Conservation (phyloP, 2,113 vertebrate species). For the Calidris pugnax region DNA sequence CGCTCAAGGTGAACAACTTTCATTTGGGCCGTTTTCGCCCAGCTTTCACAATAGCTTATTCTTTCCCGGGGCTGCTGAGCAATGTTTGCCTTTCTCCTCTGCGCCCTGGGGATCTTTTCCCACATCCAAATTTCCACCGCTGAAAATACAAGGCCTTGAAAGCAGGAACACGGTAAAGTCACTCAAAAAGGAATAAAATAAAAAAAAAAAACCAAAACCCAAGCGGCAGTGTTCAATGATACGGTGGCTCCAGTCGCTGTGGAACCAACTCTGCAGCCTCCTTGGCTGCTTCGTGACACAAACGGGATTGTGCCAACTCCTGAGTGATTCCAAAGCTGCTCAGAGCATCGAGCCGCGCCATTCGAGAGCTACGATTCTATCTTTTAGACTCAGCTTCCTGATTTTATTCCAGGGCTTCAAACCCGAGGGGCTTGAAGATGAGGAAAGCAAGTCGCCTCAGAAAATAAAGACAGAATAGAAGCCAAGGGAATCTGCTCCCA, state of each 20-base stretch:
- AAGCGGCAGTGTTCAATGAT: fast-evolving
- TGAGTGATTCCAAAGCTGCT: neutral
- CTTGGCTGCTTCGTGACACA: neutral
- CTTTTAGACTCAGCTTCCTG: neutral
- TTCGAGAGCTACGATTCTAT: neutral
- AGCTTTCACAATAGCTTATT: conserved; percentile 42
- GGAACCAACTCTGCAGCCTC: neutral
- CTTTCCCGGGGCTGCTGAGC: neutral
- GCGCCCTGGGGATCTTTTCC: conserved; percentile 14
- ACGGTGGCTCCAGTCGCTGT: neutral
- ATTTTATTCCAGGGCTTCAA: neutral
- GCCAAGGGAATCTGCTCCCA: neutral
- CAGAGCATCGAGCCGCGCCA: neutral
- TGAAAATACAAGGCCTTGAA: conserved; percentile 34
- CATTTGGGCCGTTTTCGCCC: neutral
- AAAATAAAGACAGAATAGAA: neutral
- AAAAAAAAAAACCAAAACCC: neutral
- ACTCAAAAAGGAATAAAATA: neutral
- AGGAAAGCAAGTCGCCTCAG: neutral
- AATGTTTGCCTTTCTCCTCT: conserved; percentile 37
- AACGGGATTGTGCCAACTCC: neutral
- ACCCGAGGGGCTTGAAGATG: neutral
- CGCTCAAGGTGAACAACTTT: conserved; percentile 40
- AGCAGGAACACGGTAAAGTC: conserved; percentile 2
- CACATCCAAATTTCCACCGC: conserved; percentile 1